Evolutionary conservation across 2,113 vertebrate species (phyloP), one percentile per base, ranked within the genome.

Genomic region (Mesembrinibis cayennensis): DNA sequence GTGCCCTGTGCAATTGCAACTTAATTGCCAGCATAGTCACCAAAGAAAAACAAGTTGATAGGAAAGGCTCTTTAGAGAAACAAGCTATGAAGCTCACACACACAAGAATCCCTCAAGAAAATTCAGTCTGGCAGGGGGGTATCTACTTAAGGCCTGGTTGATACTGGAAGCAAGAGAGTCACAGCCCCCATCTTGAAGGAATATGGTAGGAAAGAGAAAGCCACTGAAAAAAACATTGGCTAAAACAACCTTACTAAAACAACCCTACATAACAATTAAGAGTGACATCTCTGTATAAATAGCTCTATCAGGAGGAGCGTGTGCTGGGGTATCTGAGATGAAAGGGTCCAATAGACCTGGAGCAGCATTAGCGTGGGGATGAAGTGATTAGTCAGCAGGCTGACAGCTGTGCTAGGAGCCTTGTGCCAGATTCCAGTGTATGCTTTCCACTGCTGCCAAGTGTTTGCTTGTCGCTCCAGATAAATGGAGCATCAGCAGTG

Each of bases 371-470:
- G 86, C 0, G 7, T 91, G 87, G 84, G 91, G 73, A 91, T 95
- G 84, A 97, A 97, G 95, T 88, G 97, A 97, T 97, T 93, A 92
- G 56, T 92, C 95, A 91, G 91, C 84, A 87, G 82, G 65, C 79
- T 95, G 95, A 97, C 82, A 94, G 97, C 95, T 94, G 92, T 87
- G 94, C 78, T 92, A 63, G 95, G 76, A 69, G 71, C 36, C 78
- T 38, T 53, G 72, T 95, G 90, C 91, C 95, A 93, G 87, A 92
- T 94, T 95, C 74, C 93, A 89, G 59, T 34, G 87, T 86, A 86
- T 76, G 69, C 70, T 65, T 83, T 94, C 88, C 88, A 81, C 94
- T 3, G 45, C 94, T 98, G 97, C 97, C 96, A 97, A 97, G 91
- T 79, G 93, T 67, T 89, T 88, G 96, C 97, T 96, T 96, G 94